Evolutionary conservation across 2,888 invertebrate species (phyloP), one percentile per base, ranked within the genome.

Genomic region (Latrodectus elegans): DNA sequence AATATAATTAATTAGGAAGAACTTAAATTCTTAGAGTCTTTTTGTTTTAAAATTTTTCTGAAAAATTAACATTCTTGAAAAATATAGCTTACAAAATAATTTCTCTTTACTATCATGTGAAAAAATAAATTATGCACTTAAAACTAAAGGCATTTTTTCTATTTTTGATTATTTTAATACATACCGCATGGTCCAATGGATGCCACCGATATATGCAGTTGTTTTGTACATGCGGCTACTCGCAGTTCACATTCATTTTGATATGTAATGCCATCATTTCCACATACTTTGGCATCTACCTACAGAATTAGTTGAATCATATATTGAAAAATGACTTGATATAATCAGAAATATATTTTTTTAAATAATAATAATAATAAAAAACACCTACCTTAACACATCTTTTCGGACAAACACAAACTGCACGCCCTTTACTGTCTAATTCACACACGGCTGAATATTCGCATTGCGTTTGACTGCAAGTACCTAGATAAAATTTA

Each of bases 151-250:
- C 4, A 38, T 6, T 38, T 38, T 6, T 2, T 38, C 4, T 38
- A 38, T 38, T 38, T 38, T 38, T 6, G 6, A 38, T 38, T 6
- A 55, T 60, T 11, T 10, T 52, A 8, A 38, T 26, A 53, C 95
- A 95, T 93, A 97, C 97, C 96, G 92, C 97, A 97, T 91, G 95
- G 95, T 89, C 97, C 97, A 92, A 94, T 94, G 92, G 96, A 96
- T 80, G 95, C 95, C 81, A 96, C 94, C 90, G 94, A 93, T 91
- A 97, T 94, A 91, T 94, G 94, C 91, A 94, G 94, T 92, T 95
- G 95, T 90, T 94, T 94, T 89, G 94, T 95, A 93, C 97, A 97
- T 78, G 97, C 95, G 89, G 95, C 94, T 90, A 95, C 94, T 91
- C 95, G 94, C 90, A 97, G 94, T 91, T 96, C 95, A 92, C 97